Evolutionary conservation across 2,797 vertebrate genomes (phyloP).

Genomic region (Corythornis leucogaster): DNA sequence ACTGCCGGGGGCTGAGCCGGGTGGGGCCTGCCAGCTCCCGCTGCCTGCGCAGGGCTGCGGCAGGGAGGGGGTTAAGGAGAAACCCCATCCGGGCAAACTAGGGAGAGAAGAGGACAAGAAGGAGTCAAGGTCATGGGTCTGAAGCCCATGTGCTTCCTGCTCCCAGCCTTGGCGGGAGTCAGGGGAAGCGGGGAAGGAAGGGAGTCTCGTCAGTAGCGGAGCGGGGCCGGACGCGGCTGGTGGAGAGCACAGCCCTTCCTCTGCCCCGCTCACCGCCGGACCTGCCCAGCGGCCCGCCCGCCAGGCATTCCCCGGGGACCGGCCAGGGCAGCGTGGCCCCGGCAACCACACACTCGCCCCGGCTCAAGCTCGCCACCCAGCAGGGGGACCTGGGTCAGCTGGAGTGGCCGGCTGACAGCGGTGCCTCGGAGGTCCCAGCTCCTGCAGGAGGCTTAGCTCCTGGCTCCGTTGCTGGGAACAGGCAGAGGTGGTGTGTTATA

Average conservation of each 20-base stretch:
- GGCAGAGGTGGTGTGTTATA: background rate
- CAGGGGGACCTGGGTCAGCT: background rate
- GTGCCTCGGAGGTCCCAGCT: background rate
- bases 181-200: conserved; percentile 52
- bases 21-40: background rate
- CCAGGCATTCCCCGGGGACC: background rate
- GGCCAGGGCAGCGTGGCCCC: too few species aligned
- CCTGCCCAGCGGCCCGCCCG: background rate
- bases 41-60: background rate
- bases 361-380: fast-evolving
- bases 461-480: background rate
- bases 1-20: background rate
- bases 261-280: background rate
- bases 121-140: conserved; percentile 27
- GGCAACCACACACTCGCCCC: background rate
- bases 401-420: background rate
- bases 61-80: background rate
- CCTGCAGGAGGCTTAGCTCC: background rate
- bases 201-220: background rate
- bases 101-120: background rate
- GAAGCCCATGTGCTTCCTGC: conserved; percentile 63
- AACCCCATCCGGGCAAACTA: background rate
- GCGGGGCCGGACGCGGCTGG: background rate
- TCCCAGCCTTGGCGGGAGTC: background rate
- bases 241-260: conserved; percentile 67